A percentile compares a stretch with the other conserved stretches of the same genome.
Evolutionary conservation across 1,140 invertebrate genomes (phyloP).

Genomic region (Calliopsis andreniformis): DNA sequence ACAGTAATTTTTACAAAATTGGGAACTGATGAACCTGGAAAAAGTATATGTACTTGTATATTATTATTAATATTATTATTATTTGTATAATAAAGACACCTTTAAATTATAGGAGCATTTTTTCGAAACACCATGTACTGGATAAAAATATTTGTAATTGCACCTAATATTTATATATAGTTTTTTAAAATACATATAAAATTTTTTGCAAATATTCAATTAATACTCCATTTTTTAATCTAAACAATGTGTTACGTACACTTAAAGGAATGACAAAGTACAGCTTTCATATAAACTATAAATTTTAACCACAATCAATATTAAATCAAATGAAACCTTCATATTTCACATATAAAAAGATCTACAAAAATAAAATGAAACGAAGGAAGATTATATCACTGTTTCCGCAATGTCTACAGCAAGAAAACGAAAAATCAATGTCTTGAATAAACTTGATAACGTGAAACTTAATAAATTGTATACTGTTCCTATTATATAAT

Average conservation of each 20-base stretch:
- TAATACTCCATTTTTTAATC: not conserved
- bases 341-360: not conserved
- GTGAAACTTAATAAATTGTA: not conserved
- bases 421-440: not conserved
- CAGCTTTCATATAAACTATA: not conserved
- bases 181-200: conserved; percentile 28
- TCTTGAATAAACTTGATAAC: not conserved
- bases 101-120: conserved; percentile 56
- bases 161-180: conserved; percentile 22
- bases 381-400: conserved; percentile 20
- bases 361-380: conserved; percentile 27
- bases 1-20: conserved; percentile 62
- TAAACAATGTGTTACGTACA: not conserved
- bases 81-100: conserved; percentile 66
- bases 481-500: not conserved
- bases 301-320: not conserved
- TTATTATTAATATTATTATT: conserved; percentile 48
- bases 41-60: conserved; percentile 64
- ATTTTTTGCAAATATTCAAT: not conserved
- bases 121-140: conserved; percentile 13
- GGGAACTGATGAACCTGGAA: conserved; percentile 46
- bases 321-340: not conserved
- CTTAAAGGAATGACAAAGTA: not conserved
- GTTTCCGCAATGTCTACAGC: not conserved
- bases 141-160: conserved; percentile 20